A percentile compares a stretch with the other conserved stretches of the same genome.
phyloP scores from a whole-genome alignment of 2,888 invertebrate genomes.

The Cantharis nigra region DNA sequence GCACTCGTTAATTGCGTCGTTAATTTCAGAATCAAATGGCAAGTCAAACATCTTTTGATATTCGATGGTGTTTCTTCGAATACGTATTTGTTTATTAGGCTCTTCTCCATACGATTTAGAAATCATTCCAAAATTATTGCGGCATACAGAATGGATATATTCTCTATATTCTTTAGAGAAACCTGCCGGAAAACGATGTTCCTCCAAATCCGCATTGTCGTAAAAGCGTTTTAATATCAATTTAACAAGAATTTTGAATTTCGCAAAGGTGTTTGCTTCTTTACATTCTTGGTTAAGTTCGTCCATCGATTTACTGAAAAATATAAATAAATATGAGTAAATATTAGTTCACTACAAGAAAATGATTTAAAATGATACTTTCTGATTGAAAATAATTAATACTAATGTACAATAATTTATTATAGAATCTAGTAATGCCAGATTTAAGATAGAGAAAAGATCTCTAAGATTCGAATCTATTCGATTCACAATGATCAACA shows the following conservation, averaged over 20 bases:
- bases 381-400: too few relatives aligned
- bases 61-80: not conserved
- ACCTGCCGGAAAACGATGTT: conserved; percentile 67
- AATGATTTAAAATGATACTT: too few relatives aligned
- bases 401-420: too few relatives aligned
- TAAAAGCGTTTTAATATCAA: conserved; percentile 6
- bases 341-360: not conserved
- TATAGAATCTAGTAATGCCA: too few relatives aligned
- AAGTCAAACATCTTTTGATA: conserved; percentile 7
- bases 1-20: not conserved
- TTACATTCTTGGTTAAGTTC: not conserved
- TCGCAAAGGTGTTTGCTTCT: not conserved
- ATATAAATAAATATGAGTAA: too few relatives aligned
- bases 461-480: too few relatives aligned
- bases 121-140: conserved; percentile 68
- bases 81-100: conserved; percentile 37
- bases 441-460: too few relatives aligned
- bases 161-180: conserved; percentile 78
- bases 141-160: conserved; percentile 75
- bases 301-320: not conserved
- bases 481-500: too few relatives aligned
- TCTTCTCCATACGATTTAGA: conserved; percentile 82
- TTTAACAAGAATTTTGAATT: conserved; percentile 7
- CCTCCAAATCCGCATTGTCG: not conserved
- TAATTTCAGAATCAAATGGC: conserved; percentile 2